Base-by-base conservation (phyloP, 2,888 invertebrate genomes). In the Tupiocoris notatus region DNA sequence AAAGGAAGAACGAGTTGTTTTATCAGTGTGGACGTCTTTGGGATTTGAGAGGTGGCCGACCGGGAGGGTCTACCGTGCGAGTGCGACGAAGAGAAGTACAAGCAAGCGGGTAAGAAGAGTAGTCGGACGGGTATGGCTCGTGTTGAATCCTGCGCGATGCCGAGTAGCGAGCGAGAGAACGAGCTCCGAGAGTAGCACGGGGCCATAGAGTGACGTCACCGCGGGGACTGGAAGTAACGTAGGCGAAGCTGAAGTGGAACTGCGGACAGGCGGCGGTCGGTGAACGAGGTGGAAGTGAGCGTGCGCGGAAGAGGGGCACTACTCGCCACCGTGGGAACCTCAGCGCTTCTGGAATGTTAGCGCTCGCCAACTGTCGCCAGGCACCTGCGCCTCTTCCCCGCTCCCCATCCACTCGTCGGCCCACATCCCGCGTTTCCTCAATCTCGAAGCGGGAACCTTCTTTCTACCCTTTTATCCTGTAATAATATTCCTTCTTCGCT, bases 291-390 rank as follows among this genome's bases (percentile, higher is more conserved):
- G 79, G 66, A 25, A 68, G 21, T n/a, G 20, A 21, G n/a, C n/a
- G n/a, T n/a, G n/a, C n/a, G n/a, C n/a, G 24, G 58, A 59, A 56
- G 24, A 25, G 63, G 67, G 64, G 75, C 61, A 62, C 21, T 61
- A 58, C 66, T 66, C 75, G 67, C 75, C 75, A 75, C 77, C 77
- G 77, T 77, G 77, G 77, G 77, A 77, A 77, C 61, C 67, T 66
- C 75, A 59, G 67, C 57, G 39, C 57, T 25, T 56, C 24, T 57
- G 76, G 75, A 75, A 78, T 76, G 78, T 76, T 64, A 70, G 76
- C 76, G 76, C 76, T 68, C 62, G 76, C 76, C 76, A 76, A 76
- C 76, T 76, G 76, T 76, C 68, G 68, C 76, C 76, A 65, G 66
- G 66, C 66, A 65, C 65, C 75, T 66, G 65, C 66, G 57, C 65